A percentile compares a stretch with the other conserved stretches of the same genome.
Evolutionary conservation across 2,113 vertebrate genomes (phyloP).

Genomic region (Chionodraco myersi): DNA sequence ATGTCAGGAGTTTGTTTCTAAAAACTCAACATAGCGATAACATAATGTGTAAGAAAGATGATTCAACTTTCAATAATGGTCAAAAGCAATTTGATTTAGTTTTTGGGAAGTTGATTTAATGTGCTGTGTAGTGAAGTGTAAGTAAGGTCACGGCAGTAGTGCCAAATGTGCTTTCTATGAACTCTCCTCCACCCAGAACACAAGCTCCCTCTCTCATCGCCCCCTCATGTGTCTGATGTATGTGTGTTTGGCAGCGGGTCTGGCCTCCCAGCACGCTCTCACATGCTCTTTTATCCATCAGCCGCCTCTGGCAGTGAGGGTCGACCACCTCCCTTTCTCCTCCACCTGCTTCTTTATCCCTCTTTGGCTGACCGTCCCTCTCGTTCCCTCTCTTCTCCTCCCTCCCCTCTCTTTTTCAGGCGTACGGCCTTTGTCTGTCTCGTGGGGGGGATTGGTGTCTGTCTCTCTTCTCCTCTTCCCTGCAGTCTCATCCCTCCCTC

Average conservation of each 20-base stretch:
- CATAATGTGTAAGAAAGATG: not conserved
- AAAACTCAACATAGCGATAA: constrained; percentile 4
- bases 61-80: constrained; percentile 1
- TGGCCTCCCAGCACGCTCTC: constrained; percentile 57
- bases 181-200: constrained; percentile 43
- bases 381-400: not conserved
- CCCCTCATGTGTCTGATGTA: constrained; percentile 45
- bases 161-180: constrained; percentile 39
- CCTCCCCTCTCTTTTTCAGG: constrained; percentile 25
- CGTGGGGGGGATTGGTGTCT: constrained; percentile 39
- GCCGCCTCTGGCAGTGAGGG: constrained; percentile 37
- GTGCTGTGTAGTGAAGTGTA: not conserved
- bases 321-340: constrained; percentile 35
- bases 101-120: too few relatives aligned
- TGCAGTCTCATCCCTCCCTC: constrained; percentile 35
- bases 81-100: not conserved
- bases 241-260: constrained; percentile 58
- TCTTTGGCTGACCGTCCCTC: constrained; percentile 42
- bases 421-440: constrained; percentile 54
- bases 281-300: constrained; percentile 68
- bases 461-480: constrained; percentile 25
- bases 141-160: constrained; percentile 4
- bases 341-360: constrained; percentile 54
- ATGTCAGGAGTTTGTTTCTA: constrained; percentile 3
- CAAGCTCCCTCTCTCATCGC: constrained; percentile 25